These are phyloP conservation scores for Nephotettix cincticeps DNA, from an alignment of 1,140 invertebrate species.

Conservation along the genomic window DNA sequence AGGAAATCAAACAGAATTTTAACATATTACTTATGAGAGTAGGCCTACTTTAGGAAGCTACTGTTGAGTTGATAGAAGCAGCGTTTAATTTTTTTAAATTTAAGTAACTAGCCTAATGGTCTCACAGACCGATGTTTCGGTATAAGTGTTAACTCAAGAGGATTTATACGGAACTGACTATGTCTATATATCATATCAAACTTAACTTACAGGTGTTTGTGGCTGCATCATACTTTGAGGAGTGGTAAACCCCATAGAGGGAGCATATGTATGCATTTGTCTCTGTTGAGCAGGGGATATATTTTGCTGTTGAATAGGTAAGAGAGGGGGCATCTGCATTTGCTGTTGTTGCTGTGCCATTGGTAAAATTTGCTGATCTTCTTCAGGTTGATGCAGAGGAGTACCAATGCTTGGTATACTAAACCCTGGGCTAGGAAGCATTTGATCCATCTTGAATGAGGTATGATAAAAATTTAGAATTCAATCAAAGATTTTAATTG, in stretches of 20 bases:
- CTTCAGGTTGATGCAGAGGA: slow-evolving; percentile 86
- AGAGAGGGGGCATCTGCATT: slow-evolving; percentile 56
- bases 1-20: too few relatives aligned
- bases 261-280: slow-evolving; percentile 65
- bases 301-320: slow-evolving; percentile 51
- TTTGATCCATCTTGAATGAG: slow-evolving; percentile 75
- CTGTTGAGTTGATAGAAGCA: too few relatives aligned
- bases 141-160: too few relatives aligned
- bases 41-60: too few relatives aligned
- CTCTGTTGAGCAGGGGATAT: slow-evolving; percentile 62
- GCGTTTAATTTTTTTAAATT: too few relatives aligned
- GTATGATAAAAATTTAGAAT: too few relatives aligned
- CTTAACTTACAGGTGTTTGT: slow-evolving; percentile 73
- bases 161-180: too few relatives aligned
- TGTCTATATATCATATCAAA: too few relatives aligned
- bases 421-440: slow-evolving; percentile 85
- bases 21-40: too few relatives aligned
- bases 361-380: slow-evolving; percentile 83
- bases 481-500: too few relatives aligned
- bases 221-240: slow-evolving; percentile 80
- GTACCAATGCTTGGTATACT: slow-evolving; percentile 89
- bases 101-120: too few relatives aligned
- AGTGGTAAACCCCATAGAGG: slow-evolving; percentile 60
- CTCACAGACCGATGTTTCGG: too few relatives aligned
- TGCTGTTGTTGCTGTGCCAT: slow-evolving; percentile 74